Conservation (phyloP, 1,140 invertebrate genomes). For the Helicoverpa zea region DNA sequence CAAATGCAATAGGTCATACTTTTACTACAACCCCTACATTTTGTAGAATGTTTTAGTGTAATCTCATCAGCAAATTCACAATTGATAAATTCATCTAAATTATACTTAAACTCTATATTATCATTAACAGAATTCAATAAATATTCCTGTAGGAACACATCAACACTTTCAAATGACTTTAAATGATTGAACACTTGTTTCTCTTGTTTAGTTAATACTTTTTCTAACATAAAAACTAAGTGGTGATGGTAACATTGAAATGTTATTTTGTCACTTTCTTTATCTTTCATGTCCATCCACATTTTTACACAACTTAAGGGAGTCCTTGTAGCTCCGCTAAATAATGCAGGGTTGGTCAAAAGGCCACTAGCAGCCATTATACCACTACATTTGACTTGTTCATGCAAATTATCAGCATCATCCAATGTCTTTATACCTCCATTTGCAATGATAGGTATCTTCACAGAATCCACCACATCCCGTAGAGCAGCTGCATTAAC, state of each 20-base stretch:
- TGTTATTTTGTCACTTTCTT: slow-evolving; percentile 85
- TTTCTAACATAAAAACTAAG: slow-evolving; percentile 97
- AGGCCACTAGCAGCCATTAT: slow-evolving; percentile 96
- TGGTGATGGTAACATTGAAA: slow-evolving; percentile 97
- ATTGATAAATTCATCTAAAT: slow-evolving; percentile 69
- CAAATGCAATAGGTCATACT: slow-evolving; percentile 77
- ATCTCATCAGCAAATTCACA: slow-evolving; percentile 78
- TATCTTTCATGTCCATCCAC: slow-evolving; percentile 93
- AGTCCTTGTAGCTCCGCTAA: slow-evolving; percentile 90
- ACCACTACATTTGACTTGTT: slow-evolving; percentile 92
- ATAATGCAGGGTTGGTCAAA: slow-evolving; percentile 96
- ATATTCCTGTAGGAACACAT: slow-evolving; percentile 90
- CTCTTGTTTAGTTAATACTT: slow-evolving; percentile 90
- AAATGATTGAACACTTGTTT: slow-evolving; percentile 93
- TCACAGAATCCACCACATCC: slow-evolving; percentile 90
- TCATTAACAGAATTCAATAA: slow-evolving; percentile 83
- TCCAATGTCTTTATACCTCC: slow-evolving; percentile 93
- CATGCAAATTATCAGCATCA: slow-evolving; percentile 90
- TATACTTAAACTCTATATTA: slow-evolving; percentile 68
- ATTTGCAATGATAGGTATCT: slow-evolving; percentile 96
- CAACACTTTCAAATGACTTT: slow-evolving; percentile 89
- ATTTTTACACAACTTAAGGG: slow-evolving; percentile 93
- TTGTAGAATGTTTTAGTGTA: slow-evolving; percentile 71
- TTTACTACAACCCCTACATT: slow-evolving; percentile 78
- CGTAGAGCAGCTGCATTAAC: slow-evolving; percentile 92